Evolutionary conservation across 2,113 vertebrate species (phyloP), one percentile per base, ranked within the genome.

Genomic region (Elaphurus davidianus): DNA sequence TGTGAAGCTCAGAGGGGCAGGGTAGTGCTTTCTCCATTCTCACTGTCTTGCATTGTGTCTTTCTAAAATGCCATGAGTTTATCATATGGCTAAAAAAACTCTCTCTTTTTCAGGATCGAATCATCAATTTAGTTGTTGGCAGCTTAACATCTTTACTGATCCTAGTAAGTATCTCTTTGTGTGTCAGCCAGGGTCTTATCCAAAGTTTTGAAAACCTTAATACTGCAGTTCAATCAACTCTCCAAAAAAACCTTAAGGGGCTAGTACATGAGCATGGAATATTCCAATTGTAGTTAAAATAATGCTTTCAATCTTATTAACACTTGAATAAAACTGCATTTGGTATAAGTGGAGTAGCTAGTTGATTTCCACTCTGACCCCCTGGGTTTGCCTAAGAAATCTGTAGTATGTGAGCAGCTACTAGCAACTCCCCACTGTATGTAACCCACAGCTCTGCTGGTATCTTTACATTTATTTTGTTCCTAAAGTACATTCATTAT

Each of bases 71-170:
- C 50, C 36, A 1, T 21, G 21, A 78, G 33, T 81, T n/a, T 79
- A 95, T 54, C n/a, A 90, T 2, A 6, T 57, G 52, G 62, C 79
- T 98, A 79, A 98, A 79, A 93, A 76, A 21, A 11, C 54, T 94
- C 23, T 91, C 89, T 98, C 81, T 98, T 54, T 98, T 96, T 98
- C 99, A 99, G 99, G 99, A 99, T 98, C 99, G 99, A 98, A 99
- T 99, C 99, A 99, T 99, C 98, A 99, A 99, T 99, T 98, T 99
- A 97, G 99, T 99, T 21, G 99, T 99, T 97, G 99, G 99, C 76
- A 99, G 99, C 97, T 98, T 99, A 94, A 99, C 99, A 0, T 99
- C 99, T 82, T 97, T 99, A 98, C 98, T 99, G 93, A 99, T 99
- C 96, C 96, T 99, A 96, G 99, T 99, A 99, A 99, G 99, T 99